These are phyloP conservation scores for Myotis brandtii DNA, from an alignment of 2,113 vertebrate genomes.

Conservation along the genomic window DNA sequence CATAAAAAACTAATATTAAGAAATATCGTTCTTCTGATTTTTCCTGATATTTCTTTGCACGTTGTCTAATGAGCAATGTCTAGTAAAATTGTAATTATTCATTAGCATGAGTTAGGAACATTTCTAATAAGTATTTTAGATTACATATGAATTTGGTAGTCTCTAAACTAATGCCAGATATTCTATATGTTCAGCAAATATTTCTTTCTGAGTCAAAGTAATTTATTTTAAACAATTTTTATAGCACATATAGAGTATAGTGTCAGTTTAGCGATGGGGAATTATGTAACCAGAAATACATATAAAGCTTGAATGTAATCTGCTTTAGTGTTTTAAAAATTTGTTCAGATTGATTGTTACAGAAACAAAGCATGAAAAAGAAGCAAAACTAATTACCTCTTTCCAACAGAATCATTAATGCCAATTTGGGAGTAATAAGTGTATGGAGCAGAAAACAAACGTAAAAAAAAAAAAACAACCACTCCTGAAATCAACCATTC, in stretches of 20 bases:
- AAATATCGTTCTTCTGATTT: background rate
- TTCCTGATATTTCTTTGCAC: conserved; percentile 7
- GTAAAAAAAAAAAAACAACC: background rate
- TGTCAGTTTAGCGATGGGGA: conserved; percentile 8
- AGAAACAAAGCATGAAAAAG: conserved; percentile 43
- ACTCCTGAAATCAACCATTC: background rate
- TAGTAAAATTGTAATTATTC: conserved; percentile 49
- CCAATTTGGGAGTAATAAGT: background rate
- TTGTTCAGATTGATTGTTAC: background rate
- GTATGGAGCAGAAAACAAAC: background rate
- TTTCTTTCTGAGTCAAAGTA: conserved; percentile 56
- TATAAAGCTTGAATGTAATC: background rate
- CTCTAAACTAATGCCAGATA: conserved; percentile 38
- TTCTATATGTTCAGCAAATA: conserved; percentile 45
- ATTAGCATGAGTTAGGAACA: conserved; percentile 13
- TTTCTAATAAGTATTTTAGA: conserved; percentile 47
- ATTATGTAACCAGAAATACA: conserved; percentile 37
- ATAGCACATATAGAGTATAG: conserved; percentile 11
- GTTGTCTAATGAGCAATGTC: conserved; percentile 28
- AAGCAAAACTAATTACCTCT: conserved; percentile 27
- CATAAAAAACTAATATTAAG: conserved; percentile 19
- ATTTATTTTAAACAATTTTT: conserved; percentile 58
- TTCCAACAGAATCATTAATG: conserved; percentile 19
- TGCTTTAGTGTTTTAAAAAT: conserved; percentile 41
- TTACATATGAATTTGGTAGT: conserved; percentile 50